phyloP scores from a whole-genome alignment of 2,888 invertebrate genomes.

The Patella depressa region DNA sequence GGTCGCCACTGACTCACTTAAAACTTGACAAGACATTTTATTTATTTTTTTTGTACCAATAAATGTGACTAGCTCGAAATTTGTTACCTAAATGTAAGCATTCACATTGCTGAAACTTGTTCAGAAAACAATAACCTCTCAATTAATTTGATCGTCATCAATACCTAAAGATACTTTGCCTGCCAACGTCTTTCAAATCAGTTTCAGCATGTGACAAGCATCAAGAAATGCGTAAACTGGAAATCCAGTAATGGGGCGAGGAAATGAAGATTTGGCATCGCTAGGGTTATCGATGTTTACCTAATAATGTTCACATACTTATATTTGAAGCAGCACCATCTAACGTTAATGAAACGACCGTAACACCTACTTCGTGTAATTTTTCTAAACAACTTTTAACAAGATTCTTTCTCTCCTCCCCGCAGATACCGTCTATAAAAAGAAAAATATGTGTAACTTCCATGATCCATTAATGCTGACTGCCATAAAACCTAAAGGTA shows the following conservation, averaged over 20 bases:
- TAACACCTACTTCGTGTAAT: conserved; percentile 2
- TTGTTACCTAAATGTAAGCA: neutral
- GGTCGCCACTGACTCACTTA: neutral
- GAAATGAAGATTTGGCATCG: neutral
- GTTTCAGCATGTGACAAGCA: conserved; percentile 11
- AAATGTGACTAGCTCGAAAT: neutral
- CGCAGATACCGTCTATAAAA: neutral
- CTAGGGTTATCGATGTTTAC: neutral
- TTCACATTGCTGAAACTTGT: neutral
- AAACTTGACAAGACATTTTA: neutral
- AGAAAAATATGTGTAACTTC: neutral
- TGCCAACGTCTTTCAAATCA: neutral
- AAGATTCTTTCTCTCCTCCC: conserved; percentile 11
- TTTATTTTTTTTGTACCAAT: neutral
- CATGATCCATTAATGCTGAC: neutral
- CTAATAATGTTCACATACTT: neutral
- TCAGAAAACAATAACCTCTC: neutral
- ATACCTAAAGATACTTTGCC: no score
- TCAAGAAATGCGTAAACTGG: neutral
- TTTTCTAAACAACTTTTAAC: conserved; percentile 8
- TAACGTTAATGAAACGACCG: neutral
- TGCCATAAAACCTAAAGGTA: neutral
- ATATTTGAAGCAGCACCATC: conserved; percentile 1
- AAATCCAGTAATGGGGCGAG: neutral
- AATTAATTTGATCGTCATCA: neutral